Evolutionary conservation across 2,888 invertebrate species (phyloP).

Genomic region (Pemphredon lugubris): DNA sequence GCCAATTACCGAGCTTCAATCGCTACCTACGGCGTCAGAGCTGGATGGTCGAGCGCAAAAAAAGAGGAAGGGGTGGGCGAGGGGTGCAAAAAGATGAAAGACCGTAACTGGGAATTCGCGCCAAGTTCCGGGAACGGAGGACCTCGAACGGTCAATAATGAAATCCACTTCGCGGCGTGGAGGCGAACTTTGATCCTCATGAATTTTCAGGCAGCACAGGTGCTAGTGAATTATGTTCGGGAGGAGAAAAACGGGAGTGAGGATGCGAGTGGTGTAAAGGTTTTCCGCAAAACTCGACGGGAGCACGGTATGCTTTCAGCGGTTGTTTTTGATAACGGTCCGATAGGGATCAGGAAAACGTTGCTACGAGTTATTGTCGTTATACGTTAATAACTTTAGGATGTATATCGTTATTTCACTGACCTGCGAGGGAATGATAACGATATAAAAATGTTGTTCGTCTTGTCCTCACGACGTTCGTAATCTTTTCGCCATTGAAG

Average conservation of each 20-base stretch:
- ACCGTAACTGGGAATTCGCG: slow-evolving; percentile 9
- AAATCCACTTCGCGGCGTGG: slow-evolving; percentile 44
- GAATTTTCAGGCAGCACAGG: slow-evolving; percentile 49
- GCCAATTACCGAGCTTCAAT: slow-evolving; percentile 40
- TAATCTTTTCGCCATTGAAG: too few species aligned
- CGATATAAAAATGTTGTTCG: too few species aligned
- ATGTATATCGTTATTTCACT: too few species aligned
- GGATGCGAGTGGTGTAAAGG: neutral
- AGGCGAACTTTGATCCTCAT: slow-evolving; percentile 51
- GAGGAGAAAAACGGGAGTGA: slow-evolving; percentile 28
- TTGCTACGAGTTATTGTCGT: too few species aligned
- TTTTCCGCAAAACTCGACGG: neutral
- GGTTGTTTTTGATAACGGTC: neutral
- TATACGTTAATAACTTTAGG: too few species aligned
- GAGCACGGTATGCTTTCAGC: neutral
- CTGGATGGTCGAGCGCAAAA: neutral
- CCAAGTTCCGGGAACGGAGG: slow-evolving; percentile 5
- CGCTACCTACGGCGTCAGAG: slow-evolving; percentile 9
- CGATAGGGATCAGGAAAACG: neutral
- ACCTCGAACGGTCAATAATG: slow-evolving; percentile 53
- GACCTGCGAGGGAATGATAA: too few species aligned
- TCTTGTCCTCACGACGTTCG: too few species aligned
- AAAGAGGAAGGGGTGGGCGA: too few species aligned
- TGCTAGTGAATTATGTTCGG: slow-evolving; percentile 32
- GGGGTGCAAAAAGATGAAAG: neutral